phyloP scores from a whole-genome alignment of 2,113 vertebrate species.

The Anarhynchus alexandrinus region DNA sequence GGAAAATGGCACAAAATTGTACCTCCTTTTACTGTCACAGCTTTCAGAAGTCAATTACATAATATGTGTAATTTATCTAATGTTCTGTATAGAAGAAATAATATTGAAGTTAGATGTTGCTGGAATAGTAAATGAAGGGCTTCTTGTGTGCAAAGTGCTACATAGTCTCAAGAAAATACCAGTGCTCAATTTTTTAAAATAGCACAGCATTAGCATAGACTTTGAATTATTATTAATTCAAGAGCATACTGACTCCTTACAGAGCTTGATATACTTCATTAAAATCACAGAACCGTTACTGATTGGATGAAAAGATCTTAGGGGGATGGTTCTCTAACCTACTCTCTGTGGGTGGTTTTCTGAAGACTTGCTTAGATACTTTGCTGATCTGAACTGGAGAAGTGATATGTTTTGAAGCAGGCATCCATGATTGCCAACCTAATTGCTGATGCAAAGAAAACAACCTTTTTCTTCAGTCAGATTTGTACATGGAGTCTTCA shows the following conservation, averaged over 20 bases:
- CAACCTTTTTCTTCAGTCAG: background rate
- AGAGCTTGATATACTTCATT: background rate
- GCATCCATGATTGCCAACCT: background rate
- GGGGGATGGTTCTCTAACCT: background rate
- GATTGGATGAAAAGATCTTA: background rate
- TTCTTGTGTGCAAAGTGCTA: background rate
- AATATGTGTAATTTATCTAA: background rate
- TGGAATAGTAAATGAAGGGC: background rate
- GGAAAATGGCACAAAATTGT: background rate
- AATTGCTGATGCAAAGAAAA: background rate
- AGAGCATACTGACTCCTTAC: background rate
- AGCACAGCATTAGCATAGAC: background rate
- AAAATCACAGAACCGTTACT: background rate
- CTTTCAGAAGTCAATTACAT: background rate
- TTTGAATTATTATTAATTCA: background rate
- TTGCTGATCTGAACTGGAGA: background rate
- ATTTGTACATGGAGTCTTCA: background rate
- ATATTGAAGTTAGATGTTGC: background rate
- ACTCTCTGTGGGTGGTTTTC: accelerated
- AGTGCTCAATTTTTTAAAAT: background rate
- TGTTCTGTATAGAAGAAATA: background rate
- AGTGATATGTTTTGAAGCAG: background rate
- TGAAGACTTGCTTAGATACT: background rate
- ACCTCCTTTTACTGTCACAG: background rate
- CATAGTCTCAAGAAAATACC: background rate